Percentiles rank a stretch among this genome's conserved stretches.
Evolutionary conservation across 2,113 vertebrate genomes (phyloP).

Genomic region (Xerus inauris): DNA sequence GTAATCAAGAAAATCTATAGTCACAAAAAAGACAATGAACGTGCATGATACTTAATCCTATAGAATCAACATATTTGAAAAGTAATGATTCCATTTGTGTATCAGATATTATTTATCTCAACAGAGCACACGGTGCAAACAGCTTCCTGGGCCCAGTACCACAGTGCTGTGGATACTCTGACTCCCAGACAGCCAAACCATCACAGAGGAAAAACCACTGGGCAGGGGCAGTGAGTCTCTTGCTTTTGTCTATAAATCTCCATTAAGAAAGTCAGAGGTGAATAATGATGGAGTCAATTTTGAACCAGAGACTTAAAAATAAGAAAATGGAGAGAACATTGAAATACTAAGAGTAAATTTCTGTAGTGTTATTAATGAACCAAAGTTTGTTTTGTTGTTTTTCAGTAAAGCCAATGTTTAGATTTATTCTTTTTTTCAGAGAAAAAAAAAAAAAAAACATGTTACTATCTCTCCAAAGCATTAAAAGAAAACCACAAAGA

Average conservation of each 20-base stretch:
- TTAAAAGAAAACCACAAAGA: neutral
- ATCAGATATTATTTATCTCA: neutral
- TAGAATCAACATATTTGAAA: neutral
- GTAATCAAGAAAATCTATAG: neutral
- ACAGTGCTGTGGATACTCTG: accelerated
- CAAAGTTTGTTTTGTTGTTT: neutral
- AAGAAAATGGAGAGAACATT: neutral
- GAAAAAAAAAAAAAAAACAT: neutral
- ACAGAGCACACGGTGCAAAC: neutral
- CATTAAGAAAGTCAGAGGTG: neutral
- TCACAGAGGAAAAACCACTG: neutral
- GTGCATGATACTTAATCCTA: neutral
- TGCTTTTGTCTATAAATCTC: neutral
- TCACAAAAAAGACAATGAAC: neutral
- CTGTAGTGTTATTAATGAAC: neutral
- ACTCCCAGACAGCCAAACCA: neutral
- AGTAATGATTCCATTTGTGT: neutral
- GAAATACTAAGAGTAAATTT: neutral
- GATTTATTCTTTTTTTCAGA: neutral
- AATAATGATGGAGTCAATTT: neutral
- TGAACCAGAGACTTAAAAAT: conserved; percentile 13
- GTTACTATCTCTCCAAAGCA: neutral
- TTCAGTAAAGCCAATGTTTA: neutral
- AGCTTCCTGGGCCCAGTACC: no score
- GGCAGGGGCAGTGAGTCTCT: neutral